These are phyloP conservation scores for Scolopax mira DNA, from an alignment of 2,113 vertebrate genomes.

Conservation along the genomic window DNA sequence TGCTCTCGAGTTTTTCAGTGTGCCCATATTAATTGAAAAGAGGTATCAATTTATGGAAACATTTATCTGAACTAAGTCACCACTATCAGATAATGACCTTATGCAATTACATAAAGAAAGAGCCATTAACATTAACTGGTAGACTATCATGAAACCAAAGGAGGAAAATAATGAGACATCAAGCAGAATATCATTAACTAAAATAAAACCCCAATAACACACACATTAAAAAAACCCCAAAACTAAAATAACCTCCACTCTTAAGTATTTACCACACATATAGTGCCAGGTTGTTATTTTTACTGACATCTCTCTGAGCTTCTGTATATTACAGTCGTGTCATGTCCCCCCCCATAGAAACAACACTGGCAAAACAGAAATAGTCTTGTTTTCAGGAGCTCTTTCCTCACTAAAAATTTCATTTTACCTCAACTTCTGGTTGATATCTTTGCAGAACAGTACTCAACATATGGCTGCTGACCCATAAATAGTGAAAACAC, in stretches of 20 bases:
- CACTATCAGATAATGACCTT: neutral
- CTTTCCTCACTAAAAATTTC: neutral
- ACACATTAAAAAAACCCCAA: too few species aligned
- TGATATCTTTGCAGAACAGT: neutral
- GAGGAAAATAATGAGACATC: neutral
- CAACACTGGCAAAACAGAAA: neutral
- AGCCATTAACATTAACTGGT: neutral
- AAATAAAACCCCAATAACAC: neutral
- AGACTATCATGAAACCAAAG: neutral
- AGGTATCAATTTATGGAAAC: neutral
- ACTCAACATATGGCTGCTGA: neutral
- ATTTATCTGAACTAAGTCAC: neutral
- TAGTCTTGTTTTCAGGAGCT: neutral
- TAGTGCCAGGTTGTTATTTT: neutral
- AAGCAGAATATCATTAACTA: neutral
- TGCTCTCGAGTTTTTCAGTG: neutral
- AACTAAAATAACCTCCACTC: neutral
- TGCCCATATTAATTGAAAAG: neutral
- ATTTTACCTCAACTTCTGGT: neutral
- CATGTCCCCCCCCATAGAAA: neutral
- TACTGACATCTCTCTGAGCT: neutral
- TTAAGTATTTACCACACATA: neutral
- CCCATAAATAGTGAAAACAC: neutral
- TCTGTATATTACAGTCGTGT: accelerated
- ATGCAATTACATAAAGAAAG: neutral